A percentile compares a stretch with the other conserved stretches of the same genome.
Conservation (phyloP, 35 echinoderm and acorn worm species). For the Ophioderma brevispina region DNA sequence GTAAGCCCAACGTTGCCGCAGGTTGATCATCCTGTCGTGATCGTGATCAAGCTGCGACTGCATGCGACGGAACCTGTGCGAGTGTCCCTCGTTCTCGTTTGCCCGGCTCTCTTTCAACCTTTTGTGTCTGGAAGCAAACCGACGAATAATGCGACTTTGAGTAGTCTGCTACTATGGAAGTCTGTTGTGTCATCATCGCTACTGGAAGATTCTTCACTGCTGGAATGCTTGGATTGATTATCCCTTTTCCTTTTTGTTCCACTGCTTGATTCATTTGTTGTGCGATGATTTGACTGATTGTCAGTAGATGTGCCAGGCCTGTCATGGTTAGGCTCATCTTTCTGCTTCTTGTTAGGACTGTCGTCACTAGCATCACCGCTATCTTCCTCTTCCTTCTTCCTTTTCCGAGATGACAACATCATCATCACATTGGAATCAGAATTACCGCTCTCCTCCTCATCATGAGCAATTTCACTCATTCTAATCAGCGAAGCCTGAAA, state of each 20-base stretch:
- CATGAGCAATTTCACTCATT: background rate
- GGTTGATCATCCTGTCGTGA: conserved; percentile 66
- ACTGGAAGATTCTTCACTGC: conserved; percentile 52
- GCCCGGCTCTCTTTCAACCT: conserved; percentile 33
- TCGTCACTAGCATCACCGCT: conserved; percentile 23
- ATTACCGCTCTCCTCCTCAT: background rate
- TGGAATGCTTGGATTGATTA: conserved; percentile 12
- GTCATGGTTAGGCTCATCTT: background rate
- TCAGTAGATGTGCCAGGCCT: background rate
- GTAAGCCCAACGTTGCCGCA: conserved; percentile 67
- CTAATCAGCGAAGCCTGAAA: conserved; percentile 32
- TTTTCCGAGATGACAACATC: background rate
- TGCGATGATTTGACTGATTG: background rate
- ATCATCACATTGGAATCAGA: background rate
- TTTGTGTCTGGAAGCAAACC: conserved; percentile 67
- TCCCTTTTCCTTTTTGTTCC: background rate
- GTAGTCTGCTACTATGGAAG: conserved; percentile 39
- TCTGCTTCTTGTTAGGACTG: conserved; percentile 3
- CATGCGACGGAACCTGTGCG: conserved; percentile 13
- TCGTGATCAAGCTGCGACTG: conserved; percentile 63
- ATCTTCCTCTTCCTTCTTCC: background rate
- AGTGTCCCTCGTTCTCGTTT: background rate
- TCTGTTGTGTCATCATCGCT: conserved; percentile 67
- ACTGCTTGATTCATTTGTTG: background rate
- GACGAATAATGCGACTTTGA: conserved; percentile 52